A percentile compares a stretch with the other conserved stretches of the same genome.
Evolutionary conservation across 2,797 vertebrate genomes (phyloP).

Genomic region (Phataginus tetradactyla): DNA sequence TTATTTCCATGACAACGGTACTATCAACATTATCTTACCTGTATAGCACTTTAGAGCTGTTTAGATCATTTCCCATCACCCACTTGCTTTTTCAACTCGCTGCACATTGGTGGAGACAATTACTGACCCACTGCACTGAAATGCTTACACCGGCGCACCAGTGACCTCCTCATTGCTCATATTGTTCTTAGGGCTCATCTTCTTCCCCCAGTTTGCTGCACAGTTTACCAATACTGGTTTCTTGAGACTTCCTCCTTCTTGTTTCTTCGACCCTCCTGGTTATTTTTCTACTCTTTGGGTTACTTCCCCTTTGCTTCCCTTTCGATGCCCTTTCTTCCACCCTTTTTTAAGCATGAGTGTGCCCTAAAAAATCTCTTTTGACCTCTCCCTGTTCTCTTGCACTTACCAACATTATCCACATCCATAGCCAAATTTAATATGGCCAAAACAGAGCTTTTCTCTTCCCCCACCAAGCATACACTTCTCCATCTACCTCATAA

Average conservation of each 20-base stretch:
- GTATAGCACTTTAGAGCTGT: neutral
- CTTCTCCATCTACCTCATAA: neutral
- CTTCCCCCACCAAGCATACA: neutral
- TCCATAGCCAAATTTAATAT: neutral
- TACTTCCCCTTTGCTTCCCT: neutral
- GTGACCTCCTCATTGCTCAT: neutral
- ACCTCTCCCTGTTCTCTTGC: neutral
- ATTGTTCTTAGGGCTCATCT: neutral
- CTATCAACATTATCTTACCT: neutral
- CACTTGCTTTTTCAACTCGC: neutral
- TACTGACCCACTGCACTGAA: neutral
- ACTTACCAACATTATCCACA: neutral
- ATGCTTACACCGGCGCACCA: neutral
- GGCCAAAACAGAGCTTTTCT: neutral
- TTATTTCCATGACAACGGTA: neutral
- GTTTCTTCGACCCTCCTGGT: neutral
- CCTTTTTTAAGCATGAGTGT: slow-evolving; percentile 22
- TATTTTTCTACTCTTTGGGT: neutral
- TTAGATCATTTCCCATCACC: neutral
- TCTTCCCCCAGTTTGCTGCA: neutral
- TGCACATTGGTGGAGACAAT: neutral
- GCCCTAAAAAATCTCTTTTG: neutral
- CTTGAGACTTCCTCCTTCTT: neutral
- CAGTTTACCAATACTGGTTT: neutral
- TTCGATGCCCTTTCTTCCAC: neutral